These are phyloP conservation scores for Drosophila bunnanda DNA, from an alignment of 2,888 invertebrate genomes.

Conservation along the genomic window DNA sequence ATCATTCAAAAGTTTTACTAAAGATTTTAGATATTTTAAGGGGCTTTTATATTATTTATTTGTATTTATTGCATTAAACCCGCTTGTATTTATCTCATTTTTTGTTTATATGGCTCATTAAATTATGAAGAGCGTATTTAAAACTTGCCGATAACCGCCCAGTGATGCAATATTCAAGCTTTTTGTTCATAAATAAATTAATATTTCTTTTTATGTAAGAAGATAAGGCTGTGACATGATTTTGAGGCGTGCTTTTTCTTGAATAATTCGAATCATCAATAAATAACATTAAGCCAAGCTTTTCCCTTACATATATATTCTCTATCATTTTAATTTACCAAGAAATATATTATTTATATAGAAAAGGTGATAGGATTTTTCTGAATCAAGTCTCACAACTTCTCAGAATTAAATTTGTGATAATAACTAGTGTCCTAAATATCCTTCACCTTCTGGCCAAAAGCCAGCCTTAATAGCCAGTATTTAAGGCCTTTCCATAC, in stretches of 20 bases:
- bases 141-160: background rate
- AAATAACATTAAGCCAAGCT: background rate
- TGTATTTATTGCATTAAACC: background rate
- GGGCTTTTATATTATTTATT: background rate
- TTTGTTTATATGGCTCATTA: too few species aligned
- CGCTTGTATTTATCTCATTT: background rate
- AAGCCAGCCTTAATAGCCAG: conserved; percentile 7
- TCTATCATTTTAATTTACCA: background rate
- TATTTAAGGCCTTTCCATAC: background rate
- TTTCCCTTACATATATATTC: background rate
- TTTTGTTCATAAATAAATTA: conserved; percentile 9
- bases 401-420: background rate
- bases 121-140: background rate
- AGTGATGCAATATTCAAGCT: background rate
- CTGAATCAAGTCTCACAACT: background rate
- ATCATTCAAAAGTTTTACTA: background rate
- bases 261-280: background rate
- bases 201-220: background rate
- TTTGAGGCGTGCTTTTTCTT: conserved; percentile 4
- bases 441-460: background rate
- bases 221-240: conserved; percentile 3
- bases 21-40: background rate
- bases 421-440: conserved; percentile 10
- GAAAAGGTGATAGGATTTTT: background rate
- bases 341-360: background rate